Evolutionary conservation across 1,140 invertebrate species (phyloP).

Genomic region (Bombus ignitus): DNA sequence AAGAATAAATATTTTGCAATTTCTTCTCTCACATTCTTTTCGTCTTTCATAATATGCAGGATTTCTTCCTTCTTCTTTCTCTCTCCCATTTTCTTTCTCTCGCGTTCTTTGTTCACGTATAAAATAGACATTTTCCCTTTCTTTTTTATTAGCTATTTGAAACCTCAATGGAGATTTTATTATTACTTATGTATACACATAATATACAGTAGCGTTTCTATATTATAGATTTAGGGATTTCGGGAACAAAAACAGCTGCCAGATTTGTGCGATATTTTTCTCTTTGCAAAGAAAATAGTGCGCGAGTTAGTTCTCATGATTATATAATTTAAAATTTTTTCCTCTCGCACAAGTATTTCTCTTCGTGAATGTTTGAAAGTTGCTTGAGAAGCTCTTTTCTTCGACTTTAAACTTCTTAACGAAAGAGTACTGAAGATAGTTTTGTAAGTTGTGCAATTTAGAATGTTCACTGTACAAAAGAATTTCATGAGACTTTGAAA

Average conservation of each 20-base stretch:
- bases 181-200: neutral
- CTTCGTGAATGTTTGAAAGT: slow-evolving; percentile 1
- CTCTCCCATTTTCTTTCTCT: no score
- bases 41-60: neutral
- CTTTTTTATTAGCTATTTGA: neutral
- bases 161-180: neutral
- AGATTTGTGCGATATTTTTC: neutral
- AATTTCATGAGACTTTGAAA: slow-evolving; percentile 33
- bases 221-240: neutral
- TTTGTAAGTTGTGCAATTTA: slow-evolving; percentile 6
- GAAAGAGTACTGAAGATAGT: neutral
- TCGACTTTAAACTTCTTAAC: slow-evolving; percentile 6
- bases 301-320: neutral
- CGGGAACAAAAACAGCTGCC: neutral
- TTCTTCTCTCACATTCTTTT: neutral
- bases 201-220: neutral
- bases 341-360: neutral
- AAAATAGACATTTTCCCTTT: neutral
- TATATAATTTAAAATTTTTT: slow-evolving; percentile 9
- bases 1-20: no score
- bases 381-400: neutral
- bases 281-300: neutral
- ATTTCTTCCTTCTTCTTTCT: neutral
- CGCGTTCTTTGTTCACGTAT: fast-evolving
- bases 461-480: slow-evolving; percentile 3